phyloP scores from a whole-genome alignment of 2,797 vertebrate species.

The Lacerta bilineata region DNA sequence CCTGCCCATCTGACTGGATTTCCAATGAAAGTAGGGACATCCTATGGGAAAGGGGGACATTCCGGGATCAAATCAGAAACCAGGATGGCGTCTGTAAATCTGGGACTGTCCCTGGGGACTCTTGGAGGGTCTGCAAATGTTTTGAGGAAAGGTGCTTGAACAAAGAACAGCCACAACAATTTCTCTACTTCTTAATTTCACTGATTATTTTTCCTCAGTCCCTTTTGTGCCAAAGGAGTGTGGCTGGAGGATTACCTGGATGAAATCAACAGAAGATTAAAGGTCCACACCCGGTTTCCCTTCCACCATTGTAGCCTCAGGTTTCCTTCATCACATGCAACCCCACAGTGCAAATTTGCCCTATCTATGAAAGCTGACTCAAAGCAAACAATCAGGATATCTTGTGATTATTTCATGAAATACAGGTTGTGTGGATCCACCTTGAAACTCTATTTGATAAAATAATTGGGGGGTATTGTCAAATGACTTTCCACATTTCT shows the following conservation, averaged over 20 bases:
- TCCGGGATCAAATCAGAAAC: too few relatives aligned
- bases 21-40: too few relatives aligned
- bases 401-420: neutral
- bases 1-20: too few relatives aligned
- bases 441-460: neutral
- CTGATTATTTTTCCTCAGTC: neutral
- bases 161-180: neutral
- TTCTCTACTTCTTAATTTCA: neutral
- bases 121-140: neutral
- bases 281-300: neutral
- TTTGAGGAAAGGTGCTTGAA: neutral
- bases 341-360: neutral
- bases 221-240: neutral
- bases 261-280: neutral
- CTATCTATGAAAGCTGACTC: neutral
- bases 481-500: constrained; percentile 6
- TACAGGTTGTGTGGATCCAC: neutral
- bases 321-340: neutral
- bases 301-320: neutral
- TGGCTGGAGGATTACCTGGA: neutral
- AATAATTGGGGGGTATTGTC: neutral
- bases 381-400: neutral
- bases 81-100: too few relatives aligned
- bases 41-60: too few relatives aligned
- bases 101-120: too few relatives aligned